phyloP scores from a whole-genome alignment of 2,888 invertebrate species.

The Phymatocera aterrima region DNA sequence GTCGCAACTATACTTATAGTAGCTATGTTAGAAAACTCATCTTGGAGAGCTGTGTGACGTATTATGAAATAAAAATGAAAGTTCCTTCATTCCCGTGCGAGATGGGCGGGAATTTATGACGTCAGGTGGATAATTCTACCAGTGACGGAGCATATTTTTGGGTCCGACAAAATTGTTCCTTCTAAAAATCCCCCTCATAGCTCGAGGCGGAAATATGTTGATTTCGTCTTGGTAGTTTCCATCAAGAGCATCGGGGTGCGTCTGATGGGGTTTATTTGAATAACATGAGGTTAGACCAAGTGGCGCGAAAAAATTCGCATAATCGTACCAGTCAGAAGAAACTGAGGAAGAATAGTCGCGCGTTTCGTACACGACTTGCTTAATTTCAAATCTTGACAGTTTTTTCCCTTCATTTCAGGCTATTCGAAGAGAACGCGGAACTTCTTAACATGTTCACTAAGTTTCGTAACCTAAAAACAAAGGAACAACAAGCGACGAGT shows the following conservation, averaged over 20 bases:
- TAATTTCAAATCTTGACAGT: constrained; percentile 16
- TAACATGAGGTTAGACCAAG: constrained; percentile 27
- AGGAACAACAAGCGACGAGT: constrained; percentile 88
- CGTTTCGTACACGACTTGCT: neutral
- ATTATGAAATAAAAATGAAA: neutral
- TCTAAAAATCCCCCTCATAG: constrained; percentile 5
- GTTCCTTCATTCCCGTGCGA: neutral
- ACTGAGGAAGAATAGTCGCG: neutral
- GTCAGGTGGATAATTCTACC: neutral
- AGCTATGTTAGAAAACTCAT: neutral
- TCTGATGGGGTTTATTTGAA: constrained; percentile 34
- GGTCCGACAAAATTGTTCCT: constrained; percentile 3
- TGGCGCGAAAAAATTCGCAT: constrained; percentile 10
- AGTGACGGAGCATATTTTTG: neutral
- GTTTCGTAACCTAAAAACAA: constrained; percentile 86
- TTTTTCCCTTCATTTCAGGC: constrained; percentile 77
- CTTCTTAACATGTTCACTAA: constrained; percentile 87
- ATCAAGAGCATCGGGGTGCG: constrained; percentile 7
- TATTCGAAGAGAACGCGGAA: constrained; percentile 91
- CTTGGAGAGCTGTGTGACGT: neutral
- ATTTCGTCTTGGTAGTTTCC: constrained; percentile 27
- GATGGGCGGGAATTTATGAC: neutral
- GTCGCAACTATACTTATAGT: neutral
- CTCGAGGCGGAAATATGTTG: constrained; percentile 17
- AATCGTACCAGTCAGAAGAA: neutral